Base-by-base conservation (phyloP, 2,888 invertebrate genomes). In the Tridacna crocea region DNA sequence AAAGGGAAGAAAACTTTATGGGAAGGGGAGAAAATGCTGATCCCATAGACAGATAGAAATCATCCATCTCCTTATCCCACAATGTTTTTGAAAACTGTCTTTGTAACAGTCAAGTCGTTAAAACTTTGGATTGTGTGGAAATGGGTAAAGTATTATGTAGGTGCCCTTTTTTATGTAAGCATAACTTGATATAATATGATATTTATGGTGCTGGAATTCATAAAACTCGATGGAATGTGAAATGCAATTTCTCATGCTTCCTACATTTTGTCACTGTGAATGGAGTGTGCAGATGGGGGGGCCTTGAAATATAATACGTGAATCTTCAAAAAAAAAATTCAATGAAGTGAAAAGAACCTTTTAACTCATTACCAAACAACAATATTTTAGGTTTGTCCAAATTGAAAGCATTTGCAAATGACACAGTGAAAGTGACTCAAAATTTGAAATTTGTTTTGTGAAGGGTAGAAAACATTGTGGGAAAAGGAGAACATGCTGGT, bases 181-280 rank as follows among this genome's bases (percentile, higher is more conserved):
- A 51, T 70, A 70, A 70, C 70, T 70, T 70, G 51, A 70, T 48
- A 51, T 70, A 70, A 51, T 70, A 70, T 70, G 70, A 70, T 19
- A 26, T 70, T 70, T 70, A 70, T 48, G 70, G 27, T 24, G 46
- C n/a, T 1, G 24, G 51, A 70, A 70, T 70, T 70, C 70, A 70
- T 70, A 70, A 70, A 70, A 70, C 26, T 47, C 24, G 51, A 12
- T 51, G 70, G 70, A 51, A 70, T 70, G 70, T 70, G 70, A 70
- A 70, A 70, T 70, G 70, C 51, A n/a, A 70, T 70, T 70, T 70
- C 51, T 70, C 70, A 70, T 51, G 51, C 70, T 70, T 22, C 22
- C 70, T 70, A 24, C 48, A 51, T 70, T 70, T 70, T 70, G 70
- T 70, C 70, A 70, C 51, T 46, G 24, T 70, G 47, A 70, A 70